A percentile compares a stretch with the other conserved stretches of the same genome.
Evolutionary conservation across 2,888 invertebrate species (phyloP).

Genomic region (Philonicus albiceps): DNA sequence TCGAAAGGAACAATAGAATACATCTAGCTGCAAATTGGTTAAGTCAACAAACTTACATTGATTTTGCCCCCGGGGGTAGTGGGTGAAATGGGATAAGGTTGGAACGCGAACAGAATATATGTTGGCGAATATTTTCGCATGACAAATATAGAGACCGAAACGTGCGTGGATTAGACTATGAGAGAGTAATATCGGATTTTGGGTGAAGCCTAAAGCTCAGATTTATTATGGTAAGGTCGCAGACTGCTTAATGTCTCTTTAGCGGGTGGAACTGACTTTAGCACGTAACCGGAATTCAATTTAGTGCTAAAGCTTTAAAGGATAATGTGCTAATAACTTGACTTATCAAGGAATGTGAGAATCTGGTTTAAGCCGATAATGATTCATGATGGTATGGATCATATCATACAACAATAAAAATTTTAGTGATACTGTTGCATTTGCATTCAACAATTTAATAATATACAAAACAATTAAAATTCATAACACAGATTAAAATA

Average conservation of each 20-base stretch:
- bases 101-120: conserved; percentile 5
- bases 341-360: not conserved
- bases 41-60: conserved; percentile 10
- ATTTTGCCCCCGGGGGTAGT: not conserved
- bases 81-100: not conserved
- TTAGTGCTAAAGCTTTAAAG: not conserved
- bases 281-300: conserved; percentile 24
- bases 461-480: too few relatives aligned
- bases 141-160: conserved; percentile 17
- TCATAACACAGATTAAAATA: too few relatives aligned
- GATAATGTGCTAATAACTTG: not conserved
- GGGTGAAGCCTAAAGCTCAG: not conserved
- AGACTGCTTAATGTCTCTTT: conserved; percentile 10
- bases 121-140: not conserved
- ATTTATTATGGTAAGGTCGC: conserved; percentile 3
- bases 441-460: too few relatives aligned
- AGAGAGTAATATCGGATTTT: not conserved
- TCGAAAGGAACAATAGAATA: not conserved
- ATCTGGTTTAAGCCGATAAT: not conserved
- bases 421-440: too few relatives aligned
- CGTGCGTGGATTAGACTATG: conserved; percentile 10
- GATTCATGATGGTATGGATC: not conserved
- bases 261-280: not conserved
- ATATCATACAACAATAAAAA: not conserved
- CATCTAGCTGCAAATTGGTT: conserved; percentile 1